phyloP scores from a whole-genome alignment of 2,888 invertebrate genomes.

The Morpho achilles region DNA sequence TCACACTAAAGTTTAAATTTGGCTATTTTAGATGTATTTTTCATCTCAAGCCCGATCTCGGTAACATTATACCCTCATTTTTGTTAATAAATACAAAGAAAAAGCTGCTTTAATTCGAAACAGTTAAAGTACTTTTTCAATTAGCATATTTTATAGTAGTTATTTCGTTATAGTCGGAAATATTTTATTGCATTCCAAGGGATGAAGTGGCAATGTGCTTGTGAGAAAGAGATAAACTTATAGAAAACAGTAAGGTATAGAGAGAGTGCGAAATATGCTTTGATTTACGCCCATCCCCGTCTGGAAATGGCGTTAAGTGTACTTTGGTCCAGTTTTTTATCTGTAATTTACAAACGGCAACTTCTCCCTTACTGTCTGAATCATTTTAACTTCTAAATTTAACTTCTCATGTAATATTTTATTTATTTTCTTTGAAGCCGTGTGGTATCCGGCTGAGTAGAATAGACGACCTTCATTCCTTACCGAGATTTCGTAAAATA shows the following conservation, averaged over 20 bases:
- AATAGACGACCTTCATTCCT: too few species aligned
- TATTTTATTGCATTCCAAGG: slow-evolving; percentile 22
- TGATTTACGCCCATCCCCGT: slow-evolving; percentile 11
- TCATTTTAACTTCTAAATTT: background rate
- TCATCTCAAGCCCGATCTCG: slow-evolving; percentile 11
- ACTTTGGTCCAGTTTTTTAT: slow-evolving; percentile 2
- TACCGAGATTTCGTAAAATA: too few species aligned
- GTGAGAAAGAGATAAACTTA: slow-evolving; percentile 17
- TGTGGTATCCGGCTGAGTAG: too few species aligned
- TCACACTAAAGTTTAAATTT: background rate
- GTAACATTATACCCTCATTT: slow-evolving; percentile 7
- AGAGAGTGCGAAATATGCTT: slow-evolving; percentile 7
- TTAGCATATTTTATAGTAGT: background rate
- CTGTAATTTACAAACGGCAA: slow-evolving; percentile 2
- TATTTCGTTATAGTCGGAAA: slow-evolving; percentile 8
- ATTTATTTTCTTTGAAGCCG: too few species aligned
- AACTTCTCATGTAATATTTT: background rate
- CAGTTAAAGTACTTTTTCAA: slow-evolving; percentile 5
- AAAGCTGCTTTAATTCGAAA: background rate
- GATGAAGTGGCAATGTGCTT: slow-evolving; percentile 7
- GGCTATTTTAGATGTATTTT: background rate
- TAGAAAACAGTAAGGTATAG: background rate
- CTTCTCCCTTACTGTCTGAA: background rate
- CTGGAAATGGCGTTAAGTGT: slow-evolving; percentile 5
- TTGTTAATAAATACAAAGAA: background rate